Evolutionary conservation across 2,888 invertebrate genomes (phyloP), one percentile per base, ranked within the genome.

Genomic region (Melangyna quadrimaculata): DNA sequence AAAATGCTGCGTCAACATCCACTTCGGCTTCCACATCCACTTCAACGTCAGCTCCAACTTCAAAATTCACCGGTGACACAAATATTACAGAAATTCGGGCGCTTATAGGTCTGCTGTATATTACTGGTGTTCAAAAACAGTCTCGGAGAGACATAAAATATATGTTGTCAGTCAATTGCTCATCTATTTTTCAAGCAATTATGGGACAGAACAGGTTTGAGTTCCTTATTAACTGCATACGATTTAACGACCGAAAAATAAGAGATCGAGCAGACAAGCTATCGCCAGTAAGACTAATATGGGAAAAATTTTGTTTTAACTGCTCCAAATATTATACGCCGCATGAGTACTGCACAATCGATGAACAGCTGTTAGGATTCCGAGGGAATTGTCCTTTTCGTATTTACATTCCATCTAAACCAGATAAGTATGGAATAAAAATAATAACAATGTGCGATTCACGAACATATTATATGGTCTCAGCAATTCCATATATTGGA

Each of bases 401-500:
- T 8, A 71, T 71, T 7, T 71, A 71, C 7, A 71, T 57, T 22
- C 57, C 57, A 1, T 71, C 71, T 6, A 72, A 61, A 8, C 71
- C 61, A 35, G 35, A 72, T 12, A 61, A 72, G 27, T 72, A 43
- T 3, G 72, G 72, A 24, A 61, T 70, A 37, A 51, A 78, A 48
- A 63, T 57, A 3, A 57, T 72, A 65, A 45, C 29, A 3, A 59
- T 63, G 40, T 70, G 53, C 8, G 70, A 61, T 63, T 59, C 48
- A 12, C 29, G 40, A 9, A 53, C 51, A 22, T 59, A 65, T 14
- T 73, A 83, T 40, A 88, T 90, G 88, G 77, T 88, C n/a, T 87
- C 89, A 79, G 89, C 84, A 32, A 87, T 71, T 57, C 88, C 89
- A 17, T 90, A 90, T 79, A 65, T 89, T 77, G 88, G 88, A 79